Conservation (phyloP, 2,888 invertebrate genomes). For the Artemia sinica region DNA sequence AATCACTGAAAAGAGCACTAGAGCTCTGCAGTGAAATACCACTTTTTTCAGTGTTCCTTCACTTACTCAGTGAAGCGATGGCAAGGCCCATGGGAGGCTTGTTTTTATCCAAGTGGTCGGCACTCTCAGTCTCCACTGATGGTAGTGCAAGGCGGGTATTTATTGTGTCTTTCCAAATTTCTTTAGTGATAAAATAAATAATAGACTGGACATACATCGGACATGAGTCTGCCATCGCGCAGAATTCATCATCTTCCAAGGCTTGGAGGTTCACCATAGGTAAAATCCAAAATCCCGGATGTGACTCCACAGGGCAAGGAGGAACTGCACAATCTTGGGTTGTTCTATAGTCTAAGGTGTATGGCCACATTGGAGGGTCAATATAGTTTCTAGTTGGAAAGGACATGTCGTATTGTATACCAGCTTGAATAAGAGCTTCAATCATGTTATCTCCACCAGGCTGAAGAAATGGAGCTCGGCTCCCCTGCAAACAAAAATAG, state of each 20-base stretch:
- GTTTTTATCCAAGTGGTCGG: no score
- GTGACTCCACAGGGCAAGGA: constrained; percentile 41
- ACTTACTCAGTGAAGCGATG: no score
- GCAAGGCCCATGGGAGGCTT: no score
- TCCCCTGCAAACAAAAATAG: neutral
- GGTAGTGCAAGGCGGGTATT: no score
- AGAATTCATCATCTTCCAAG: constrained; percentile 32
- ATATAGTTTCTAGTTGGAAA: constrained; percentile 34
- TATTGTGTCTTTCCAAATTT: no score
- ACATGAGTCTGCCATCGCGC: constrained; percentile 43
- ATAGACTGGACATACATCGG: constrained; percentile 32
- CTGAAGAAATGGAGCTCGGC: constrained; percentile 41
- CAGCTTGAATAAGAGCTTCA: constrained; percentile 29
- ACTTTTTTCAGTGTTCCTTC: no score
- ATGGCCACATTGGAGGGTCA: constrained; percentile 44
- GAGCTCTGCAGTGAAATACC: no score
- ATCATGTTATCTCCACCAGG: constrained; percentile 40
- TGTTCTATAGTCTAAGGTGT: constrained; percentile 44
- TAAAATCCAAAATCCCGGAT: constrained; percentile 45
- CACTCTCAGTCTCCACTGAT: no score
- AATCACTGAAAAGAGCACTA: no score
- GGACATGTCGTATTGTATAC: constrained; percentile 40
- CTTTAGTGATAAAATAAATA: no score
- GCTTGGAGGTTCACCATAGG: constrained; percentile 45
- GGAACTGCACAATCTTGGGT: constrained; percentile 38